Evolutionary conservation across 2,113 vertebrate genomes (phyloP).

Genomic region (Genyomyrus donnyi): DNA sequence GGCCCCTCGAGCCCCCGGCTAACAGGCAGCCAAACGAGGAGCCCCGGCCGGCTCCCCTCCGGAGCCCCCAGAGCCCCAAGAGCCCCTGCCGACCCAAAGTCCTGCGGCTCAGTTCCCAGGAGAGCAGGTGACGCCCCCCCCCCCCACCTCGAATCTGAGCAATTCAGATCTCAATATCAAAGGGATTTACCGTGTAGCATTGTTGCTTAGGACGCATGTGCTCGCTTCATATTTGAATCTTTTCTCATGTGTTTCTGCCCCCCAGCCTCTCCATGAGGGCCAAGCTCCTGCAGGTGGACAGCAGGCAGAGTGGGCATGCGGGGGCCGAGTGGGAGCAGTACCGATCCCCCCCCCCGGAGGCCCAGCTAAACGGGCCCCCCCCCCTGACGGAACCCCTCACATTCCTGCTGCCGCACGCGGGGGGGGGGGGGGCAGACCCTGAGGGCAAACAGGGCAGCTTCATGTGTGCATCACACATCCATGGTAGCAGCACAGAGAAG

Average conservation of each 20-base stretch:
- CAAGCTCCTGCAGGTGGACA: constrained; percentile 68
- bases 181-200: background rate
- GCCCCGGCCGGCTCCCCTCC: constrained; percentile 57
- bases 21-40: constrained; percentile 72
- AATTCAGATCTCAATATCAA: background rate
- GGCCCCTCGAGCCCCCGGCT: constrained; percentile 51
- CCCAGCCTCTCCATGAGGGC: constrained; percentile 60
- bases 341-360: constrained; percentile 50
- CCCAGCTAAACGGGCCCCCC: constrained; percentile 63
- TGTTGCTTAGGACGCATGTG: background rate
- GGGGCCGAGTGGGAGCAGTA: constrained; percentile 67
- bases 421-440: background rate
- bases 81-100: constrained; percentile 69
- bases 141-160: background rate
- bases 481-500: background rate
- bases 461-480: background rate
- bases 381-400: background rate
- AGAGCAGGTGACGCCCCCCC: constrained; percentile 61
- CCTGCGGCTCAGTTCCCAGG: constrained; percentile 66
- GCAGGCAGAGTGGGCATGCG: constrained; percentile 59
- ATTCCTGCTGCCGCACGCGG: background rate
- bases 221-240: background rate
- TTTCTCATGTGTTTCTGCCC: background rate
- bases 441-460: background rate
- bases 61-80: constrained; percentile 63